Evolutionary conservation across 2,797 vertebrate species (phyloP), one percentile per base, ranked within the genome.

Genomic region (Chromis chromis): DNA sequence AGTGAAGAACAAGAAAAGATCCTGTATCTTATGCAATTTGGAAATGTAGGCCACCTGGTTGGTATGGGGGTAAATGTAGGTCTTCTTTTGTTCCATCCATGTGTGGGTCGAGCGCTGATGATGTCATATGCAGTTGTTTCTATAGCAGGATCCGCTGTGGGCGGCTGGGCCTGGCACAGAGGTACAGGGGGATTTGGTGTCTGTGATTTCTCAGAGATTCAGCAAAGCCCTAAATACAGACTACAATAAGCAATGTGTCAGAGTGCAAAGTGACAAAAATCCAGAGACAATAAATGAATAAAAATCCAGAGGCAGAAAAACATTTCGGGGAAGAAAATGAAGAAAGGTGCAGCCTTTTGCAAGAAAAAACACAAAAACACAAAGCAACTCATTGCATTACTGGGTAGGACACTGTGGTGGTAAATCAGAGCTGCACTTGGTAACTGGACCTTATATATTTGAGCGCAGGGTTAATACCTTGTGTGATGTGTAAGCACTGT

Each of bases 41-140:
- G 62, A 67, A 83, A 91, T 90, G 77, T 84, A 82, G 89, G 86
- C 80, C 88, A 90, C 76, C 76, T 79, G 72, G 40, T 85, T 77
- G 66, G 64, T 81, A 80, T 65, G 48, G 81, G 69, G 83, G 78
- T 87, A 82, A 88, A 90, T 82, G 71, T 81, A 78, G 82, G 86
- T 76, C 85, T 83, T n/a, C 36, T 72, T 86, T 90, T 90, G 82
- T 91, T 88, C 73, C 54, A 66, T 64, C 62, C 57, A 55, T 85
- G 87, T 82, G 89, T 92, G 90, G 89, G 88, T 88, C 70, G 83
- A 83, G 75, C 66, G 89, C 76, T 86, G 82, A 87, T 89, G 89
- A 92, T 85, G 88, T 91, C 86, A 89, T 63, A 53, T 48, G 65
- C 61, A 39, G 69, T 78, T 69, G 65, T 81, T 88, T 82, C 77